Percentiles rank a stretch among this genome's conserved stretches.
phyloP scores from a whole-genome alignment of 2,888 invertebrate genomes.

The Mongoloraphidia duomilia region DNA sequence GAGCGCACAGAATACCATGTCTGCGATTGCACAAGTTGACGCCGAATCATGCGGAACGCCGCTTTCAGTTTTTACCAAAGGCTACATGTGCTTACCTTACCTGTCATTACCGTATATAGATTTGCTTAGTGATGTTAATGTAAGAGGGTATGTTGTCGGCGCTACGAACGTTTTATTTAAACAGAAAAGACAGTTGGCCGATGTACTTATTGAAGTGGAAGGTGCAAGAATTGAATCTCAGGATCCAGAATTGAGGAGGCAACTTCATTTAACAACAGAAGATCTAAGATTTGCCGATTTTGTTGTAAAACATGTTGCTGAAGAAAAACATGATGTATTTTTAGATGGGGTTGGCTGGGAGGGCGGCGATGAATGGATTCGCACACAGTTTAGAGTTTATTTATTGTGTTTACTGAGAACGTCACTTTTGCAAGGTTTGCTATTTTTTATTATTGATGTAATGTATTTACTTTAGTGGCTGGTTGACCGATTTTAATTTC shows the following conservation, averaged over 20 bases:
- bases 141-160: conserved; percentile 78
- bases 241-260: conserved; percentile 65
- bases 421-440: conserved; percentile 52
- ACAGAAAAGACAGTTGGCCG: conserved; percentile 83
- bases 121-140: conserved; percentile 72
- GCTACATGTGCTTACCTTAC: conserved; percentile 90
- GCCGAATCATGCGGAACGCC: conserved; percentile 76
- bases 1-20: conserved; percentile 41
- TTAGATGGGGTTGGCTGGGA: conserved; percentile 67
- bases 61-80: conserved; percentile 73
- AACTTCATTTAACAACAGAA: conserved; percentile 82
- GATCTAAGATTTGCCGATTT: conserved; percentile 93
- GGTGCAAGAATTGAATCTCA: conserved; percentile 69
- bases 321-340: conserved; percentile 52
- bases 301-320: conserved; percentile 59
- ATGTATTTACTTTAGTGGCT: not conserved
- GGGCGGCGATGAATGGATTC: conserved; percentile 93
- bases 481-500: no score
- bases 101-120: conserved; percentile 90
- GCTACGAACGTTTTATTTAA: conserved; percentile 98
- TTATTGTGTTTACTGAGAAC: conserved; percentile 68
- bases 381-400: conserved; percentile 85
- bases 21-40: conserved; percentile 46
- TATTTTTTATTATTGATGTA: not conserved
- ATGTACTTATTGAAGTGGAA: conserved; percentile 82